Percentiles rank a stretch among this genome's conserved stretches.
Evolutionary conservation across 53 echinoderm and acorn worm genomes (phyloP).

Genomic region (Arbacia lixula): DNA sequence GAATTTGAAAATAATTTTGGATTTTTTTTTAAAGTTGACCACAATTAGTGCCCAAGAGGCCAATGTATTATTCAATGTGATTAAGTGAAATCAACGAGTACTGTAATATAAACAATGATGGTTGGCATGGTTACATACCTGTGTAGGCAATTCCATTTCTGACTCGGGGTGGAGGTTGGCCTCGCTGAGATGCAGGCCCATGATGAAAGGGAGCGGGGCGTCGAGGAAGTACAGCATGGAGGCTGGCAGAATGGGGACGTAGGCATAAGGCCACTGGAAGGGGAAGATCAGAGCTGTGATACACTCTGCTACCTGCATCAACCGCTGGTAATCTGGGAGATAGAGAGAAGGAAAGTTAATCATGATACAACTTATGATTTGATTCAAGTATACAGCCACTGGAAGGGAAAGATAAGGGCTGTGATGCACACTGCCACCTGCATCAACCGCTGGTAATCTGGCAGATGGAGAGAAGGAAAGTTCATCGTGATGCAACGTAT

Average conservation of each 20-base stretch:
- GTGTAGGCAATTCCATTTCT: constrained; percentile 86
- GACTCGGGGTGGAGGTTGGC: constrained; percentile 72
- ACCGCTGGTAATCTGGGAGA: constrained; percentile 84
- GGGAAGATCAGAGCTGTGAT: constrained; percentile 87
- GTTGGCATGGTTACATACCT: constrained; percentile 79
- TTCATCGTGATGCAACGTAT: background rate
- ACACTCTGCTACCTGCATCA: constrained; percentile 94
- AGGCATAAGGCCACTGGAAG: constrained; percentile 96
- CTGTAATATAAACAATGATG: too few species aligned
- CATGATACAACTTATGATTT: too few species aligned
- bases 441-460: constrained; percentile 98
- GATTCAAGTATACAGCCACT: constrained; percentile 97
- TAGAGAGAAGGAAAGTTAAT: background rate
- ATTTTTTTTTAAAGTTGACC: too few species aligned
- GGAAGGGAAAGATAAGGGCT: constrained; percentile 89
- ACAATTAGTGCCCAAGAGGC: too few species aligned
- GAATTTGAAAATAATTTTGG: too few species aligned
- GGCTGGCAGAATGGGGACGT: constrained; percentile 95
- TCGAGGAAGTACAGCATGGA: constrained; percentile 95
- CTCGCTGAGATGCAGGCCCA: constrained; percentile 91
- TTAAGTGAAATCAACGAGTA: too few species aligned
- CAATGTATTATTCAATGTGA: too few species aligned
- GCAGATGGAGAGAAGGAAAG: background rate
- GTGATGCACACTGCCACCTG: constrained; percentile 87
- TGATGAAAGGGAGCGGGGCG: constrained; percentile 94